Percentiles rank a stretch among this genome's conserved stretches.
phyloP scores from a whole-genome alignment of 2,797 vertebrate species.

The Eidolon dupreanum region DNA sequence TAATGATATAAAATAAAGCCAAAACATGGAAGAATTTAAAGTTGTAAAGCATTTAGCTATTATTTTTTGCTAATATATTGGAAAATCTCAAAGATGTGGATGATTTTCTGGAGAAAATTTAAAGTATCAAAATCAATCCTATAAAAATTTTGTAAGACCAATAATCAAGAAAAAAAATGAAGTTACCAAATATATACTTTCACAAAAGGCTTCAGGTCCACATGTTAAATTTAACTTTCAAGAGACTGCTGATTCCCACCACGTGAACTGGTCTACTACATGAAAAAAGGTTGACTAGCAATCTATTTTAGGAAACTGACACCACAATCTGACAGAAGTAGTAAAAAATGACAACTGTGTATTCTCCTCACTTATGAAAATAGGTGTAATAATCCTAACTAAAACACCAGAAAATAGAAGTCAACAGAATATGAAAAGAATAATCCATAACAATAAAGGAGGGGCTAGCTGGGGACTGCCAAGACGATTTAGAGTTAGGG shows the following conservation, averaged over 20 bases:
- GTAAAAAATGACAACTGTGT: neutral
- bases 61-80: neutral
- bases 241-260: neutral
- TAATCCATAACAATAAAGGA: neutral
- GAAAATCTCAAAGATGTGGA: neutral
- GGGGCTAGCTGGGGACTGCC: neutral
- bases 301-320: neutral
- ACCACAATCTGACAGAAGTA: neutral
- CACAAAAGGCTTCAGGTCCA: neutral
- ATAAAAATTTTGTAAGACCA: neutral
- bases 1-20: neutral
- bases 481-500: neutral
- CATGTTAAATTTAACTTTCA: neutral
- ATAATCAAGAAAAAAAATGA: neutral
- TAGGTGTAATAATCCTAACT: constrained; percentile 15
- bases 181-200: neutral
- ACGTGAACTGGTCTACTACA: neutral
- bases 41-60: neutral
- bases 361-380: neutral
- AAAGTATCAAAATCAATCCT: neutral
- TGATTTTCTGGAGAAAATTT: neutral
- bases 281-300: neutral
- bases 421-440: constrained; percentile 3
- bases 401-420: constrained; percentile 9
- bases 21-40: neutral